These are phyloP conservation scores for Spea multiplicata DNA, from an alignment of 2,113 vertebrate species.

Conservation along the genomic window DNA sequence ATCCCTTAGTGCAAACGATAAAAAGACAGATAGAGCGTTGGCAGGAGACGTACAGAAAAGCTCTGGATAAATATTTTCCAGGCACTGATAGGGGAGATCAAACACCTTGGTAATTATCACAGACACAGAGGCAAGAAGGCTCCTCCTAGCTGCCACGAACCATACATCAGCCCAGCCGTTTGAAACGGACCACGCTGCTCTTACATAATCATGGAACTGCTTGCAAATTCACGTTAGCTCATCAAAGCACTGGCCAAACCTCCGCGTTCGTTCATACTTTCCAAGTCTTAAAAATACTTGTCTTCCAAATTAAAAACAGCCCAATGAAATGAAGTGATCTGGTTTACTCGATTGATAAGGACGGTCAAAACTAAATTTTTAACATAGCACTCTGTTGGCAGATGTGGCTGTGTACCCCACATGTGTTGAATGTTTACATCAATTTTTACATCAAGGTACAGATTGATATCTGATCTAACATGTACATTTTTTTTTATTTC, in stretches of 20 bases:
- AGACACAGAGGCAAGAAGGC: conserved; percentile 13
- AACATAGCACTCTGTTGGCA: not conserved
- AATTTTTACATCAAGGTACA: too few relatives aligned
- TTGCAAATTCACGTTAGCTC: conserved; percentile 25
- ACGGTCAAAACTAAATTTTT: not conserved
- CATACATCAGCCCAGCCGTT: conserved; percentile 12
- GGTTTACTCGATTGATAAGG: not conserved
- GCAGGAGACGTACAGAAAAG: conserved; percentile 17
- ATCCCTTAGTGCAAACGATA: not conserved
- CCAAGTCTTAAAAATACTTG: conserved; percentile 17
- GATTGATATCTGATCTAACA: too few relatives aligned
- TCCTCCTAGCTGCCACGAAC: conserved; percentile 25
- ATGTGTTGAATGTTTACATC: too few relatives aligned
- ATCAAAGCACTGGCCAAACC: conserved; percentile 31
- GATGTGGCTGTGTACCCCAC: not conserved
- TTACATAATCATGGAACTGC: conserved; percentile 27
- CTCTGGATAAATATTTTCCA: conserved; percentile 24
- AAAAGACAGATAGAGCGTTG: conserved; percentile 11
- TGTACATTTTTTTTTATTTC: too few relatives aligned
- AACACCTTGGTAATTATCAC: conserved; percentile 9
- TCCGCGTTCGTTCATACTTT: conserved; percentile 43
- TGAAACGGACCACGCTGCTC: conserved; percentile 34
- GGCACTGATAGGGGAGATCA: conserved; percentile 21
- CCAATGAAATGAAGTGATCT: not conserved
- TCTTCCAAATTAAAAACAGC: conserved; percentile 34